phyloP scores from a whole-genome alignment of 2,888 invertebrate species.

The Itoplectis maculator region DNA sequence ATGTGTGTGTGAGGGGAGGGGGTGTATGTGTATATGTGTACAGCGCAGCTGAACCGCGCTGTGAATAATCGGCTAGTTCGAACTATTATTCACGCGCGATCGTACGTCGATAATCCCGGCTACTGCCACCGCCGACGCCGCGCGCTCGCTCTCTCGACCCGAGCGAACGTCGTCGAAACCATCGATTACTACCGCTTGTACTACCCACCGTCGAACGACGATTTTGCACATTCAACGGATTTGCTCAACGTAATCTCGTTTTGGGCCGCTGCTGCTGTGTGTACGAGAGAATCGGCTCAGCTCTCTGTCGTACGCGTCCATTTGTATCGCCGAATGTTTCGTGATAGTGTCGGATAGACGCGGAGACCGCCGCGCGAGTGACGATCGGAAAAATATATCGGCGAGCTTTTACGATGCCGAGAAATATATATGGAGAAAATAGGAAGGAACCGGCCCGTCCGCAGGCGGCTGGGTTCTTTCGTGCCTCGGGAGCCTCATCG shows the following conservation, averaged over 20 bases:
- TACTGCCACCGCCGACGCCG: no score
- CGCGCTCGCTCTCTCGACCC: constrained; percentile 45
- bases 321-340: constrained; percentile 7
- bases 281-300: background rate
- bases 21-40: constrained; percentile 18
- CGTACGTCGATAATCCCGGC: constrained; percentile 64
- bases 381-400: constrained; percentile 6
- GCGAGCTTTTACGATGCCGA: background rate
- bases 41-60: constrained; percentile 12
- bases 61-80: constrained; percentile 62
- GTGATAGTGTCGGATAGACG: background rate
- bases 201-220: constrained; percentile 31
- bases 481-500: constrained; percentile 40
- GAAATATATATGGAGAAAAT: background rate
- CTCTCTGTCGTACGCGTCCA: background rate
- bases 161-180: constrained; percentile 58
- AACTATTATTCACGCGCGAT: constrained; percentile 66
- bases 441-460: background rate
- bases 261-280: constrained; percentile 28
- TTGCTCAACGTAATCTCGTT: constrained; percentile 54
- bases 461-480: background rate
- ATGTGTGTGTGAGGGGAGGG: no score
- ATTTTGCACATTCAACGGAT: constrained; percentile 59
- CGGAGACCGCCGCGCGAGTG: background rate
- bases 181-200: constrained; percentile 52